Evolutionary conservation across 2,888 invertebrate genomes (phyloP), one percentile per base, ranked within the genome.

Genomic region (Melanostoma scalare): DNA sequence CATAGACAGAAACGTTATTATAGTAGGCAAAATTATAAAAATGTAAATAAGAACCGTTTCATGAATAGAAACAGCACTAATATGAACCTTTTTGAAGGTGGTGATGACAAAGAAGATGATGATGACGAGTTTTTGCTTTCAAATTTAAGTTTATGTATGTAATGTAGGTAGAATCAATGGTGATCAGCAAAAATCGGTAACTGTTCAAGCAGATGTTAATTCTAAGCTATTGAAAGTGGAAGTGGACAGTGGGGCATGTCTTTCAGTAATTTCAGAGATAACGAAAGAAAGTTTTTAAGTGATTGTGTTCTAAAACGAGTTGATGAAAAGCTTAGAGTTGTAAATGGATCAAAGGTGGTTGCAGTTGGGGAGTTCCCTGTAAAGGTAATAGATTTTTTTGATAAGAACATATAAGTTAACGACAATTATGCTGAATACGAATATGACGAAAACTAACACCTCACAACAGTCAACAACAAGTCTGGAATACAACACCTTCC

Each of bases 101-200:
- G 44, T 0, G n/a, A 33, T 33, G 44, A 60, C n/a, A n/a, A n/a
- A 4, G 6, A 33, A 60, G 33, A 55, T 55, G 38, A 60, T 0
- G 31, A 31, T 1, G 42, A 46, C 31, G 44, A 60, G n/a, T n/a
- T n/a, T n/a, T n/a, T n/a, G n/a, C n/a, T n/a, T n/a, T n/a, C n/a
- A 52, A 52, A 52, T n/a, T 52, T 52, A 52, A 81, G 31, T 65
- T 86, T n/a, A n/a, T n/a, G n/a, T 5, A 44, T 86, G 6, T 53
- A 61, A 85, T 40, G 36, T 52, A 20, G 40, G 53, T 9, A 36
- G 30, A 42, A 3, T 40, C 6, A 33, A 30, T 53, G 48, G 50
- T 30, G 48, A 48, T 6, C 38, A 55, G 6, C 6, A 33, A 9
- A 42, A 35, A 33, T 55, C 68, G 6, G 35, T 69, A 48, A 56